Evolutionary conservation across 2,888 invertebrate species (phyloP).

Genomic region (Alentia gelatinosa): DNA sequence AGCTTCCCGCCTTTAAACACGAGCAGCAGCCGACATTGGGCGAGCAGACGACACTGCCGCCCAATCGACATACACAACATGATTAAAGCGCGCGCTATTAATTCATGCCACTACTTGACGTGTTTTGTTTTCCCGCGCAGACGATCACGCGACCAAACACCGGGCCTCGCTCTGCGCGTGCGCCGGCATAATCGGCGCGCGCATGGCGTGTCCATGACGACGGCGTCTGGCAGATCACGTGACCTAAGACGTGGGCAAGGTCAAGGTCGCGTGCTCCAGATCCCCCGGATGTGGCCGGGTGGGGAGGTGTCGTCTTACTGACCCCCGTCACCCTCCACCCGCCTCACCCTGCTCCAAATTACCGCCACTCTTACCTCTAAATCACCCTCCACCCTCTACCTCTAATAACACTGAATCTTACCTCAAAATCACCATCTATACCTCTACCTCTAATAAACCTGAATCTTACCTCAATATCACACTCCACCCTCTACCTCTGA

Average conservation of each 20-base stretch:
- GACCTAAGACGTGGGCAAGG: conserved; percentile 29
- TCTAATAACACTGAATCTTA: too few species aligned
- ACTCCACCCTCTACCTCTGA: too few species aligned
- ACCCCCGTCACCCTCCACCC: background rate
- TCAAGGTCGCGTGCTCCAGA: background rate
- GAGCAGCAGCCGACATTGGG: conserved; percentile 17
- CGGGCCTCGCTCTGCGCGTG: conserved; percentile 7
- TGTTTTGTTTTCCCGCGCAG: conserved; percentile 20
- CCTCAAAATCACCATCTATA: too few species aligned
- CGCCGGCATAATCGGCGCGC: conserved; percentile 18
- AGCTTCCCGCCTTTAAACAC: background rate
- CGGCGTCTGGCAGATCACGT: background rate
- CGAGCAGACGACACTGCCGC: background rate
- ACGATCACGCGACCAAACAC: conserved; percentile 40
- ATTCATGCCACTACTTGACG: background rate
- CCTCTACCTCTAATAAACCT: too few species aligned
- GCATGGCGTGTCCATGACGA: background rate
- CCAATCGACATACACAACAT: conserved; percentile 15
- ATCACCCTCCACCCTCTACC: background rate
- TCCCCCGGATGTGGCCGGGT: conserved; percentile 19
- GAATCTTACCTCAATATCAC: too few species aligned
- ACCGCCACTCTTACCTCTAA: background rate
- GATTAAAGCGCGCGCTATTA: conserved; percentile 35
- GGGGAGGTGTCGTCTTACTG: conserved; percentile 6
- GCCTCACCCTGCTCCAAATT: too few species aligned